A percentile compares a stretch with the other conserved stretches of the same genome.
Conservation (phyloP, 2,113 vertebrate genomes). For the Nematolebias whitei region DNA sequence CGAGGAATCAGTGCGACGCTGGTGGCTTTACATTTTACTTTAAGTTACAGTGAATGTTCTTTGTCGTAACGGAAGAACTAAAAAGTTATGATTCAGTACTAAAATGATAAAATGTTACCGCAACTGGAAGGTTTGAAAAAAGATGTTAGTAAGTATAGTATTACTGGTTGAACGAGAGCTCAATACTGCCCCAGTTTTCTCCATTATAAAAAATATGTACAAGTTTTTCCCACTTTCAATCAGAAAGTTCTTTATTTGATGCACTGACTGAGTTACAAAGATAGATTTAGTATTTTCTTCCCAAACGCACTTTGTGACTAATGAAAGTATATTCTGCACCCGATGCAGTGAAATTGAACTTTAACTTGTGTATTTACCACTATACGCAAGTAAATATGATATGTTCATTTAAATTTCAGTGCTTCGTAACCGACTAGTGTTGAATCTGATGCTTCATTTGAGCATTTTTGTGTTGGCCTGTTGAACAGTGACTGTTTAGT, state of each 20-base stretch:
- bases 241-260: conserved; percentile 1
- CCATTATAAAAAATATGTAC: background rate
- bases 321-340: conserved; percentile 21
- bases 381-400: conserved; percentile 31
- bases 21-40: conserved; percentile 31
- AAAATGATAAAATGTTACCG: background rate
- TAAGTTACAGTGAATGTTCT: conserved; percentile 17
- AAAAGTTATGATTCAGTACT: background rate
- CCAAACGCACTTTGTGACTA: conserved; percentile 47
- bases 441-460: background rate
- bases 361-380: conserved; percentile 6
- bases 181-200: conserved; percentile 28
- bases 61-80: conserved; percentile 5
- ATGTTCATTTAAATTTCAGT: background rate
- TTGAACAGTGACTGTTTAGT: conserved; percentile 1
- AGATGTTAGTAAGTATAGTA: conserved; percentile 18
- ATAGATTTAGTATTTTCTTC: conserved; percentile 13
- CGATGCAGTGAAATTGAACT: conserved; percentile 7
- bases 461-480: background rate
- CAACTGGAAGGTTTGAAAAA: background rate
- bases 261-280: conserved; percentile 20
- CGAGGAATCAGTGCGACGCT: conserved; percentile 11
- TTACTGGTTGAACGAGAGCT: conserved; percentile 9
- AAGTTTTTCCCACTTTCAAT: conserved; percentile 27
- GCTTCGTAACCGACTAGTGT: conserved; percentile 14